Percentiles rank a stretch among this genome's conserved stretches.
Evolutionary conservation across 2,888 invertebrate genomes (phyloP).

Genomic region (Bruchidius siliquastri): DNA sequence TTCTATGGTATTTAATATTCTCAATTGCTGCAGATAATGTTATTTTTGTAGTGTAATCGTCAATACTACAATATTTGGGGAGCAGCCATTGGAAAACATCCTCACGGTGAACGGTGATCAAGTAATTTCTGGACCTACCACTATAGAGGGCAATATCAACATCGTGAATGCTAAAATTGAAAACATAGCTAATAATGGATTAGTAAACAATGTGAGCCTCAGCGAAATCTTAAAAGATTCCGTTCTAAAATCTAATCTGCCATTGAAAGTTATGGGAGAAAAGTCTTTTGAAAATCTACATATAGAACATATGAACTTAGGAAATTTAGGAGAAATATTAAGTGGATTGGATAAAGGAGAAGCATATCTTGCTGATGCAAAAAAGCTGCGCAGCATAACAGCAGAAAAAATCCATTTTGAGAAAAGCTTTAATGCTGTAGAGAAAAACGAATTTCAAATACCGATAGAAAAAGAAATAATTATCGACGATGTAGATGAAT

Average conservation of each 20-base stretch:
- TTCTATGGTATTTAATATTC: neutral
- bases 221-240: constrained; percentile 36
- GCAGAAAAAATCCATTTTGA: constrained; percentile 45
- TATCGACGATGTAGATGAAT: constrained; percentile 30
- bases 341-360: constrained; percentile 20
- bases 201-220: constrained; percentile 34
- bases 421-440: constrained; percentile 45
- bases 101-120: constrained; percentile 23
- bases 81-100: constrained; percentile 27
- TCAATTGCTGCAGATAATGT: too few species aligned
- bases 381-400: constrained; percentile 9
- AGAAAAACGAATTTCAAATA: constrained; percentile 42
- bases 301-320: constrained; percentile 30
- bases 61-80: constrained; percentile 26
- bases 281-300: constrained; percentile 35
- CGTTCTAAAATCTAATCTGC: constrained; percentile 22
- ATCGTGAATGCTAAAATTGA: constrained; percentile 22
- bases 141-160: constrained; percentile 20
- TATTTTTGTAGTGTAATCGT: constrained; percentile 22
- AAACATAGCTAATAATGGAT: constrained; percentile 23
- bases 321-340: constrained; percentile 16
- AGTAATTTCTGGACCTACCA: constrained; percentile 25
- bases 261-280: constrained; percentile 23
- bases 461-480: constrained; percentile 43
- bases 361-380: constrained; percentile 5